Evolutionary conservation across 2,113 vertebrate genomes (phyloP), one percentile per base, ranked within the genome.

Genomic region (Rallus limicola): DNA sequence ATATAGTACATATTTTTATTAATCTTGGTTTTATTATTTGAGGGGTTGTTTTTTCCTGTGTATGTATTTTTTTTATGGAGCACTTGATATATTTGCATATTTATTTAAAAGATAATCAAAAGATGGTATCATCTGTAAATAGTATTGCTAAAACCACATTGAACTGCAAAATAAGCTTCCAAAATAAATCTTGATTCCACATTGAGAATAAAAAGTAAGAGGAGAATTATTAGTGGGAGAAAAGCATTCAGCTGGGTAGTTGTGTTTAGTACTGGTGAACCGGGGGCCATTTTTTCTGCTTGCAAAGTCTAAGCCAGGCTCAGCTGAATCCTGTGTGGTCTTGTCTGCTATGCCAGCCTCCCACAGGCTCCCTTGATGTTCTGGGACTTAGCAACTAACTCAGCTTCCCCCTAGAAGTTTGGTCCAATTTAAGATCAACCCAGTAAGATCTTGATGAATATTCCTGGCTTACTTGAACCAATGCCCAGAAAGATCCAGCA

Each of bases 51-150:
- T 77, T 38, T 38, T 79, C 72, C 23, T 56, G 29, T 90, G 67
- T 93, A 58, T 63, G 58, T 76, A 53, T 62, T 58, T 90, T 95
- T 95, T 82, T 82, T 71, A 90, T 5, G 86, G 64, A 94, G 76
- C 92, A 69, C 60, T 93, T 77, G 71, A 83, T 93, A 92, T 90
- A 90, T 93, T 93, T 93, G 86, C 76, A 7, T 97, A 97, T 96
- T 96, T 97, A 97, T 97, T 96, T 88, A 95, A 92, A 56, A 92
- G 52, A 81, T 75, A 92, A 94, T 92, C 72, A 78, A 33, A 86
- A 93, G 67, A 75, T 92, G 88, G 70, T 59, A 13, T 11, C 5
- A 24, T 52, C 25, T 95, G 52, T 86, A 90, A 81, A 59, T 58
- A 80, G 8, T 21, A 34, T 75, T 83, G 77, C 86, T 78, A 60